Evolutionary conservation across 2,888 invertebrate genomes (phyloP).

Genomic region (Nymphalis c-album): DNA sequence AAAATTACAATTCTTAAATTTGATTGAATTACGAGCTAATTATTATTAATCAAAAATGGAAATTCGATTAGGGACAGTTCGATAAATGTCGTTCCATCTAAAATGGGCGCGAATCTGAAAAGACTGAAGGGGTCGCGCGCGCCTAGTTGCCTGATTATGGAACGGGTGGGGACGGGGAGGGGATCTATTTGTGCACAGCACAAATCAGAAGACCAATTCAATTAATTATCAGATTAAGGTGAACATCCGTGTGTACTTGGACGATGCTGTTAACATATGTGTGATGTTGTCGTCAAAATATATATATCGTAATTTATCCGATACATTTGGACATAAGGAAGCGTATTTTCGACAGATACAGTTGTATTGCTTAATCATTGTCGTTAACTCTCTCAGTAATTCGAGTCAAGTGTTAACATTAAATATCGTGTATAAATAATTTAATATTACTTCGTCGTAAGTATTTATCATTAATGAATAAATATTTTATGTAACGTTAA

Average conservation of each 20-base stretch:
- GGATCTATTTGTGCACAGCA: conserved; percentile 76
- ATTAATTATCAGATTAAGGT: conserved; percentile 82
- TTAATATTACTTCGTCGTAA: not conserved
- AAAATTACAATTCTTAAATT: too few species aligned
- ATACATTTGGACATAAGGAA: conserved; percentile 41
- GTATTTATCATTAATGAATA: not conserved
- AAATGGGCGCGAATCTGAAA: conserved; percentile 80
- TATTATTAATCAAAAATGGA: not conserved
- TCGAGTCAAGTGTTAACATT: not conserved
- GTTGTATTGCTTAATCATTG: conserved; percentile 24
- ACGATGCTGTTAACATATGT: conserved; percentile 57
- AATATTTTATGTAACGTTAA: not conserved
- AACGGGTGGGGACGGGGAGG: conserved; percentile 51
- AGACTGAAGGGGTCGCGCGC: conserved; percentile 73
- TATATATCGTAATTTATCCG: conserved; percentile 49
- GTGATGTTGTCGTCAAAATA: conserved; percentile 53
- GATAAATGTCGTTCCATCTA: conserved; percentile 74
- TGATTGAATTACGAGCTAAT: not conserved
- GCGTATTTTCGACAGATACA: conserved; percentile 28
- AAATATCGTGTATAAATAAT: conserved; percentile 10
- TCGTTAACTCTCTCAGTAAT: conserved; percentile 10
- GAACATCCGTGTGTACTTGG: conserved; percentile 72
- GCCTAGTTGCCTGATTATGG: conserved; percentile 54
- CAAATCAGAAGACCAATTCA: conserved; percentile 79
- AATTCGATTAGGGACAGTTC: conserved; percentile 66